A percentile compares a stretch with the other conserved stretches of the same genome.
Conservation (phyloP, 1,140 invertebrate species). For the Hyposmocoma kahamanoa region DNA sequence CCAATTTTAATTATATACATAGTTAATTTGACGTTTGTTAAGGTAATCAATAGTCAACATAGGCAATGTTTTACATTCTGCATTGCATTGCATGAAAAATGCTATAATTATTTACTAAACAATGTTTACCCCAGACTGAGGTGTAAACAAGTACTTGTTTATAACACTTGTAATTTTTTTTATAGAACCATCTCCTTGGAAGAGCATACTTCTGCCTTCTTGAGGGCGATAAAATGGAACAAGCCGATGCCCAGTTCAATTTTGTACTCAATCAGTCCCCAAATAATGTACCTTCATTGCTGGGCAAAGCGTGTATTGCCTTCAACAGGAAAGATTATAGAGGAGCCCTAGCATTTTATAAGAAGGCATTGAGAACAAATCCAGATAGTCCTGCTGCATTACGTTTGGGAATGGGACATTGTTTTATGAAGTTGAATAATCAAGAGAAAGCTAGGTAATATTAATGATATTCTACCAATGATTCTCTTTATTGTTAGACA, state of each 20-base stretch:
- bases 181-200: slow-evolving; percentile 95
- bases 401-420: slow-evolving; percentile 97
- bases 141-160: not conserved
- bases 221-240: slow-evolving; percentile 99
- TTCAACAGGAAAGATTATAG: slow-evolving; percentile 95
- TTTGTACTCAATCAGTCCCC: slow-evolving; percentile 97
- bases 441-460: slow-evolving; percentile 94
- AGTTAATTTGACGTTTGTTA: no score
- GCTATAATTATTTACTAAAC: no score
- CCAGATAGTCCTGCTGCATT: slow-evolving; percentile 98
- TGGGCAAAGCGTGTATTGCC: slow-evolving; percentile 99
- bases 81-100: no score
- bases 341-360: slow-evolving; percentile 97
- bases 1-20: no score
- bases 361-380: slow-evolving; percentile 96
- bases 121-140: no score
- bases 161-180: slow-evolving; percentile 8
- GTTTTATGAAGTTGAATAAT: slow-evolving; percentile 97
- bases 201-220: slow-evolving; percentile 98
- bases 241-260: slow-evolving; percentile 99
- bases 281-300: slow-evolving; percentile 96
- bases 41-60: no score
- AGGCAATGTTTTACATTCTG: no score
- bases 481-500: no score
- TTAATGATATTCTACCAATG: no score